A percentile compares a stretch with the other conserved stretches of the same genome.
Conservation (phyloP, 2,113 vertebrate genomes). For the Sturnus vulgaris region DNA sequence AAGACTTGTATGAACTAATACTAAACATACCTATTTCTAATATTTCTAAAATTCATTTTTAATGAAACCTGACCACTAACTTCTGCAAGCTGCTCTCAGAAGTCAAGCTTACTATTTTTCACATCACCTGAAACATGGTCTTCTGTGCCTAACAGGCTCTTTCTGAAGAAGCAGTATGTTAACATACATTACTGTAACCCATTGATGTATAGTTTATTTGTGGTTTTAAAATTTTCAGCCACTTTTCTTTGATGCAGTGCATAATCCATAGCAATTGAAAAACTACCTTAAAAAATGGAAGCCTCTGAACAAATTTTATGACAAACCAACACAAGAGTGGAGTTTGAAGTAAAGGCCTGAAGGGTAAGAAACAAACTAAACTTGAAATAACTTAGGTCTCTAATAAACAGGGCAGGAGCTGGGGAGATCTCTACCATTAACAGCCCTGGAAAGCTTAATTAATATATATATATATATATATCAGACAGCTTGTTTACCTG, state of each 20-base stretch:
- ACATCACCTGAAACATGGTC: background rate
- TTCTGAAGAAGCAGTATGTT: constrained; percentile 43
- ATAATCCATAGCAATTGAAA: constrained; percentile 41
- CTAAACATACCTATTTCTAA: background rate
- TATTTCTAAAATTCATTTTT: background rate
- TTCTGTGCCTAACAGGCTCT: constrained; percentile 1
- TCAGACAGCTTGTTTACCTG: background rate
- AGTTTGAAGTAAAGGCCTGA: background rate
- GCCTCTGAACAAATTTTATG: constrained; percentile 29
- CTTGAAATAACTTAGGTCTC: constrained; percentile 4
- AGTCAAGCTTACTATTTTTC: background rate
- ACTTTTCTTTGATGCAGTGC: constrained; percentile 45
- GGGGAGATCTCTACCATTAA: background rate
- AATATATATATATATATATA: background rate
- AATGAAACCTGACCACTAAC: background rate
- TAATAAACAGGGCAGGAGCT: background rate
- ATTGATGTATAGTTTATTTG: constrained; percentile 69
- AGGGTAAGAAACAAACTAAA: constrained; percentile 29
- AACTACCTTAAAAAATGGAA: constrained; percentile 32
- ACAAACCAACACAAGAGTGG: constrained; percentile 39
- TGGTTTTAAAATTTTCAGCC: constrained; percentile 64
- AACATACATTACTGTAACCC: constrained; percentile 46
- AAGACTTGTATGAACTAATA: background rate
- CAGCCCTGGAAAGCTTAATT: background rate
- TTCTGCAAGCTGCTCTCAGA: background rate